Percentiles rank a stretch among this genome's conserved stretches.
phyloP scores from a whole-genome alignment of 2,113 vertebrate genomes.

The Maccullochella peelii region DNA sequence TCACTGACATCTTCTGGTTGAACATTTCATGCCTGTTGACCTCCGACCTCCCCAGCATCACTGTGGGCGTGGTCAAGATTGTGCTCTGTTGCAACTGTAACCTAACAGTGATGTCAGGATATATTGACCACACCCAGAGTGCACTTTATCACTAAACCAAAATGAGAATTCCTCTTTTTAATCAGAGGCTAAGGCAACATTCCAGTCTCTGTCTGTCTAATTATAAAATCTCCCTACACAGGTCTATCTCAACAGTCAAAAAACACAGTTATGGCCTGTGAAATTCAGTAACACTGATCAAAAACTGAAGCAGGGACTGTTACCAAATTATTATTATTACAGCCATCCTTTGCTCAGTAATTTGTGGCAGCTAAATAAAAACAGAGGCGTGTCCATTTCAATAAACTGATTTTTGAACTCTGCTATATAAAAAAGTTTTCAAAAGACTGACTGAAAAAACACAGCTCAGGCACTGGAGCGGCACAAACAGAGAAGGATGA shows the following conservation, averaged over 20 bases:
- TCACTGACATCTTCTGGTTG: background rate
- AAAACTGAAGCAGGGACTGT: background rate
- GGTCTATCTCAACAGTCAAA: background rate
- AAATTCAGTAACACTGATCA: conserved; percentile 5
- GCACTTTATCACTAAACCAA: background rate
- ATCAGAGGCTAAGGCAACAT: background rate
- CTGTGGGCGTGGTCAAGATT: background rate
- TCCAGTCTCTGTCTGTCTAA: background rate
- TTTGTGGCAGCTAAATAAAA: conserved; percentile 36
- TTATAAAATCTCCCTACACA: background rate
- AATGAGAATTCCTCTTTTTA: background rate
- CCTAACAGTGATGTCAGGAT: background rate
- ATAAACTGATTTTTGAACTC: conserved; percentile 24
- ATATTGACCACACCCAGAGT: background rate
- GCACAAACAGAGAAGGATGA: background rate
- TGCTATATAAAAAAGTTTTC: conserved; percentile 4
- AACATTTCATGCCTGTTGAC: background rate
- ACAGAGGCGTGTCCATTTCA: conserved; percentile 18
- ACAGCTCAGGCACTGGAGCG: background rate
- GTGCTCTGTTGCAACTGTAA: background rate
- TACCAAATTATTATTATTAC: conserved; percentile 37
- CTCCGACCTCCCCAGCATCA: background rate
- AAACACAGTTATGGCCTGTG: background rate
- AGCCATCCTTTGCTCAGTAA: conserved; percentile 14
- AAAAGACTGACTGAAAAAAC: conserved; percentile 4